phyloP scores from a whole-genome alignment of 2,888 invertebrate species.

The Acronicta leporina region DNA sequence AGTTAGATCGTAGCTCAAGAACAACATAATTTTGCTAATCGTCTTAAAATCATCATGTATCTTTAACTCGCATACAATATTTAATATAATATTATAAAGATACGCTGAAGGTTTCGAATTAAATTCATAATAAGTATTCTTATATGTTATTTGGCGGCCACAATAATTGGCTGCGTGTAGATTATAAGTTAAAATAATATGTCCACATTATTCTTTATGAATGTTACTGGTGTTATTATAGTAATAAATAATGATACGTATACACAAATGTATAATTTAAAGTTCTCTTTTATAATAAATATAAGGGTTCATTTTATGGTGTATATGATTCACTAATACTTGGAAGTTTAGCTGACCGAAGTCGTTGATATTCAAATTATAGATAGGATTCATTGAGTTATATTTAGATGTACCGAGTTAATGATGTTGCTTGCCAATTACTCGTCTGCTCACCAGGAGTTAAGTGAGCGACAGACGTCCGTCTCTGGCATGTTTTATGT shows the following conservation, averaged over 20 bases:
- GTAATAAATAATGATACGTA: conserved; percentile 71
- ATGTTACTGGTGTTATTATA: conserved; percentile 74
- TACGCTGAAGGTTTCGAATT: conserved; percentile 69
- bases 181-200: conserved; percentile 73
- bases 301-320: conserved; percentile 34
- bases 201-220: conserved; percentile 70
- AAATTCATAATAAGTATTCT: conserved; percentile 77
- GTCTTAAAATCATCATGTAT: conserved; percentile 17
- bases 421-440: no score
- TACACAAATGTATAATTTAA: conserved; percentile 58
- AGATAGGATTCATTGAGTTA: background rate
- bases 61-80: conserved; percentile 21
- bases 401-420: no score
- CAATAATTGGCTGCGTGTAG: conserved; percentile 77
- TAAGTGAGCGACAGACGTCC: no score
- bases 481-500: no score
- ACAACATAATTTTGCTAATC: conserved; percentile 28
- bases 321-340: conserved; percentile 19
- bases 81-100: conserved; percentile 69
- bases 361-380: conserved; percentile 4
- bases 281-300: conserved; percentile 49
- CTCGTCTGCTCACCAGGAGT: no score
- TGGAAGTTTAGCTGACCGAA: background rate
- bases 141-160: conserved; percentile 75
- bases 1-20: background rate